These are phyloP conservation scores for Bombus picipes DNA, from an alignment of 1,140 invertebrate species.

Conservation along the genomic window DNA sequence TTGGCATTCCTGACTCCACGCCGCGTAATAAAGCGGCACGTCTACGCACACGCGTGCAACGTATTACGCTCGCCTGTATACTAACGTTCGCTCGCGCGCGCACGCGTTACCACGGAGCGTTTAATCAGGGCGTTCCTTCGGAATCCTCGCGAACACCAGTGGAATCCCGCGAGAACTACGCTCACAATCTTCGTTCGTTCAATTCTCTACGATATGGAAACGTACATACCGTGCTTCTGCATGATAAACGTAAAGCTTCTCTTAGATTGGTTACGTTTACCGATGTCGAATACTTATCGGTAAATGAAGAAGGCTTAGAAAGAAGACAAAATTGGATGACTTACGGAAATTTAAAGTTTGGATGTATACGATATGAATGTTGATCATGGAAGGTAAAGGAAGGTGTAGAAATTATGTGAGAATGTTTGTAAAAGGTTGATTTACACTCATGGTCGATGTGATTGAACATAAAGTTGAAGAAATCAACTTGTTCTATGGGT, in stretches of 20 bases:
- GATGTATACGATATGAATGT: too few relatives aligned
- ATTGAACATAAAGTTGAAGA: too few relatives aligned
- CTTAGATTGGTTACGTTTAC: not conserved
- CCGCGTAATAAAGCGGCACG: slow-evolving; percentile 37
- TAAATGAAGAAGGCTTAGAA: too few relatives aligned
- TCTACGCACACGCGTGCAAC: slow-evolving; percentile 28
- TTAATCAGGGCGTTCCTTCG: slow-evolving; percentile 45
- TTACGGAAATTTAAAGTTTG: too few relatives aligned
- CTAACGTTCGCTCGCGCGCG: not conserved
- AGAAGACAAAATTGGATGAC: too few relatives aligned
- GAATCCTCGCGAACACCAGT: slow-evolving; percentile 25
- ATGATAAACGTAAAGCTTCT: not conserved
- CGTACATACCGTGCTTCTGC: not conserved
- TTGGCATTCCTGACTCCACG: slow-evolving; percentile 41
- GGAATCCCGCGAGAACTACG: not conserved
- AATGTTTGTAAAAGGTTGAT: too few relatives aligned
- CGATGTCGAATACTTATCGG: too few relatives aligned
- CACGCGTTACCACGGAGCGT: slow-evolving; percentile 12
- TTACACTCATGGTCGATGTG: too few relatives aligned
- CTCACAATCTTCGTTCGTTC: not conserved
- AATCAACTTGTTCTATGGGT: too few relatives aligned
- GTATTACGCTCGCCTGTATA: not conserved
- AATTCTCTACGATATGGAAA: not conserved
- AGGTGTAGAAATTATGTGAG: too few relatives aligned
- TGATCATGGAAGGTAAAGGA: too few relatives aligned